These are phyloP conservation scores for Styela clava DNA, from an alignment of 23 tunicate species.

Conservation along the genomic window DNA sequence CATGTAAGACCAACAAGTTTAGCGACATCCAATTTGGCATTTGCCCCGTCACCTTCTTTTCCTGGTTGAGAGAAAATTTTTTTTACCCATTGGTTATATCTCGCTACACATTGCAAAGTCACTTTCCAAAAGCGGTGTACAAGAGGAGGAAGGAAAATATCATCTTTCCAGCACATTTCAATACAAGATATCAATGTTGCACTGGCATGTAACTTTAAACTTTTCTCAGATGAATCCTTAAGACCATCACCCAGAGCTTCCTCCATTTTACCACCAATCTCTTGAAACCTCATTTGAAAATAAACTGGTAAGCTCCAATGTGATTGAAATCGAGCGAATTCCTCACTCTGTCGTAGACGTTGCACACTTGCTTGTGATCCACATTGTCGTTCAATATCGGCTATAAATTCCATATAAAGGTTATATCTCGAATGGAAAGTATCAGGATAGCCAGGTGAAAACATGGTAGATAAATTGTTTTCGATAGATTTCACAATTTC, in stretches of 20 bases:
- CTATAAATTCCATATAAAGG: constrained; percentile 65
- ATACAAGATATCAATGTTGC: constrained; percentile 32
- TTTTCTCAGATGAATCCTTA: not conserved
- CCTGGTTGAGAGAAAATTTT: not conserved
- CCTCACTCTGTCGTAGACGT: constrained; percentile 70
- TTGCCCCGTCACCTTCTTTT: not conserved
- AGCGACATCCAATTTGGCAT: not conserved
- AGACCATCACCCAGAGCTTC: constrained; percentile 14
- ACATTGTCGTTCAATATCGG: constrained; percentile 68
- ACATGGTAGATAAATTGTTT: constrained; percentile 46
- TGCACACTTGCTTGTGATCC: constrained; percentile 91
- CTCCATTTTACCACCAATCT: constrained; percentile 73
- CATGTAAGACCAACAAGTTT: constrained; percentile 13
- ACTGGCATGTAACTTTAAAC: constrained; percentile 35
- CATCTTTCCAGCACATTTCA: constrained; percentile 55
- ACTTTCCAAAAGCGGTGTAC: constrained; percentile 85
- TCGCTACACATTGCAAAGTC: constrained; percentile 53
- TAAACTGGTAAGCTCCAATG: constrained; percentile 97
- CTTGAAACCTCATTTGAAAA: constrained; percentile 92
- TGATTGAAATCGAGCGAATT: constrained; percentile 41
- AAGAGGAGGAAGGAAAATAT: constrained; percentile 56
- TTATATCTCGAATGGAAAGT: constrained; percentile 67
- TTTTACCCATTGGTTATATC: constrained; percentile 66
- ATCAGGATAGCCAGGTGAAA: constrained; percentile 74
- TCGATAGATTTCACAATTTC: constrained; percentile 63